Conservation (phyloP, 1,140 invertebrate species). For the Cydia splendana region DNA sequence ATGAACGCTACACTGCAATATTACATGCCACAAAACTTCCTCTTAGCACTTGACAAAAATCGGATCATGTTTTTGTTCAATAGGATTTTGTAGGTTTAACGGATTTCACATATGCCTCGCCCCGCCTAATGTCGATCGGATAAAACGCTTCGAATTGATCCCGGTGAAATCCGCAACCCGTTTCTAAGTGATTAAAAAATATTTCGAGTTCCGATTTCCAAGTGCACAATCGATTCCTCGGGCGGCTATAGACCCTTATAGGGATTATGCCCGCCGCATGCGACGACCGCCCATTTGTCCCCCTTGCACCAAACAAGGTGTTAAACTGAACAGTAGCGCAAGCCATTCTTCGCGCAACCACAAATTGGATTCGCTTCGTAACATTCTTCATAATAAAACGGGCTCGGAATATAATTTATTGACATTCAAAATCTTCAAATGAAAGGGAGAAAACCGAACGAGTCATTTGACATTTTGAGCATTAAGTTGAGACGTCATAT, state of each 20-base stretch:
- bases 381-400: slow-evolving; percentile 30
- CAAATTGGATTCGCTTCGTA: slow-evolving; percentile 50
- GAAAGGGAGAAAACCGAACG: slow-evolving; percentile 41
- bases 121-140: slow-evolving; percentile 40
- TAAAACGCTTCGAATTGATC: slow-evolving; percentile 16
- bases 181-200: slow-evolving; percentile 30
- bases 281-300: slow-evolving; percentile 65
- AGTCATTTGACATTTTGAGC: slow-evolving; percentile 40
- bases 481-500: slow-evolving; percentile 45
- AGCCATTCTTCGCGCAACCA: slow-evolving; percentile 45
- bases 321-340: slow-evolving; percentile 55
- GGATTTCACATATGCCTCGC: slow-evolving; percentile 62
- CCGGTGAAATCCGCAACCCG: slow-evolving; percentile 19
- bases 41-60: slow-evolving; percentile 60
- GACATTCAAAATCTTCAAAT: slow-evolving; percentile 38
- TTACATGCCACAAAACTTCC: slow-evolving; percentile 52
- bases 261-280: slow-evolving; percentile 60
- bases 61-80: slow-evolving; percentile 61
- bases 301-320: slow-evolving; percentile 63
- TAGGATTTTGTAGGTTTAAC: slow-evolving; percentile 69
- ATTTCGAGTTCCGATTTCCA: slow-evolving; percentile 30
- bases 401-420: slow-evolving; percentile 14
- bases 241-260: slow-evolving; percentile 53
- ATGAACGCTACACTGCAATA: slow-evolving; percentile 48
- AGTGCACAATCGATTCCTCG: slow-evolving; percentile 41